A percentile compares a stretch with the other conserved stretches of the same genome.
Evolutionary conservation across 1,140 invertebrate genomes (phyloP).

Genomic region (Monomorium pharaonis): DNA sequence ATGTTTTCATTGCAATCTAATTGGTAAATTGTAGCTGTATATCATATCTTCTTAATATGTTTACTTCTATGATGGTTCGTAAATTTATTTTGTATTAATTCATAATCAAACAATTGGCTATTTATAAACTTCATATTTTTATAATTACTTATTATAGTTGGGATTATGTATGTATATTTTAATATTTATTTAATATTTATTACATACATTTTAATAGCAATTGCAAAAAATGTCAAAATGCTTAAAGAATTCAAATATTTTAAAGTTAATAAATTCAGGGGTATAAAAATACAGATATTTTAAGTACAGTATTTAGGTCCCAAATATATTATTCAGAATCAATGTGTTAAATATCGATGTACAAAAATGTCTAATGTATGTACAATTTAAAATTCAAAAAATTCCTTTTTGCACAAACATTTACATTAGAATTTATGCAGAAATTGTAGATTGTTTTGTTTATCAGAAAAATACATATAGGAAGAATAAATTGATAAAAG

Average conservation of each 20-base stretch:
- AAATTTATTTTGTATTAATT: background rate
- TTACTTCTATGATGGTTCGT: background rate
- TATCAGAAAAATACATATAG: too few species aligned
- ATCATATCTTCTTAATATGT: background rate
- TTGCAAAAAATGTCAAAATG: background rate
- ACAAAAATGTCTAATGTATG: too few species aligned
- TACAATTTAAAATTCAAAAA: background rate
- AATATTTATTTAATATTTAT: too few species aligned
- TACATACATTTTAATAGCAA: background rate
- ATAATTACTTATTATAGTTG: background rate
- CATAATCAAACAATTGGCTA: background rate
- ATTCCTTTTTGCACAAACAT: background rate
- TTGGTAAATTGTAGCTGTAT: background rate
- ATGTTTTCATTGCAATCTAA: background rate
- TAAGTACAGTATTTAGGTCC: background rate
- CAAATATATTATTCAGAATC: background rate
- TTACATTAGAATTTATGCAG: background rate
- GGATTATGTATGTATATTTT: too few species aligned
- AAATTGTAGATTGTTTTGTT: slow-evolving; percentile 16
- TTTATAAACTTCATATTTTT: background rate
- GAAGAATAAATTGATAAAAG: background rate
- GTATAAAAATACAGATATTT: background rate
- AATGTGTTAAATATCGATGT: background rate
- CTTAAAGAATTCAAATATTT: background rate
- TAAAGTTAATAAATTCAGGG: background rate